Conservation (phyloP, 2,113 vertebrate genomes). For the Epinephelus lanceolatus region DNA sequence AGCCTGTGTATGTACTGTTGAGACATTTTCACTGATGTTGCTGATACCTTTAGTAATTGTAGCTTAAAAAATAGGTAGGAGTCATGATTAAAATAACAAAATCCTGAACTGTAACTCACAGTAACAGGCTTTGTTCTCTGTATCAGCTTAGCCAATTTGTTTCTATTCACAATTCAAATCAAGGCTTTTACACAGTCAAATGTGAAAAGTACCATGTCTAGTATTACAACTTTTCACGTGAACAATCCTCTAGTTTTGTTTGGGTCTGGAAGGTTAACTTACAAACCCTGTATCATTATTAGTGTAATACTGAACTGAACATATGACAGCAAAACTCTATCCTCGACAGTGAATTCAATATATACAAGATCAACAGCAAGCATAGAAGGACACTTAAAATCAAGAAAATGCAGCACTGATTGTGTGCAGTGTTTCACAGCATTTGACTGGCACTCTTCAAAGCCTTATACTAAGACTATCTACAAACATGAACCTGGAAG, state of each 20-base stretch:
- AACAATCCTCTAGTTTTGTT: not conserved
- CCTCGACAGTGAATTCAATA: slow-evolving; percentile 80
- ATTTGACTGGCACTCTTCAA: slow-evolving; percentile 77
- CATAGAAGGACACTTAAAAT: slow-evolving; percentile 88
- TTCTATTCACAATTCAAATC: not conserved
- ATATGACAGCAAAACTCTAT: slow-evolving; percentile 69
- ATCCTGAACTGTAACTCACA: not conserved
- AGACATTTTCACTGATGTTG: not conserved
- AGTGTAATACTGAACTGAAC: slow-evolving; percentile 71
- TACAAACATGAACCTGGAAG: slow-evolving; percentile 81
- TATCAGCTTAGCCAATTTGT: not conserved
- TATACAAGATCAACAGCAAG: slow-evolving; percentile 85
- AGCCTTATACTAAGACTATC: slow-evolving; percentile 81
- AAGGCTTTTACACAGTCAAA: slow-evolving; percentile 7
- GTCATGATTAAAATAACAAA: not conserved
- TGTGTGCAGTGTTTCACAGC: slow-evolving; percentile 80
- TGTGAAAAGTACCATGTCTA: not conserved
- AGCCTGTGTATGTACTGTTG: not conserved
- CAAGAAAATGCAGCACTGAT: slow-evolving; percentile 82
- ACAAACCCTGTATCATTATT: slow-evolving; percentile 75
- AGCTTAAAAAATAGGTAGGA: not conserved
- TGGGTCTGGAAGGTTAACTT: slow-evolving; percentile 66
- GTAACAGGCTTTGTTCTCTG: not conserved
- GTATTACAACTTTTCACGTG: not conserved
- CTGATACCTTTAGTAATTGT: not conserved